These are phyloP conservation scores for Saxidomus purpurata DNA, from an alignment of 1,140 invertebrate genomes.

Conservation along the genomic window DNA sequence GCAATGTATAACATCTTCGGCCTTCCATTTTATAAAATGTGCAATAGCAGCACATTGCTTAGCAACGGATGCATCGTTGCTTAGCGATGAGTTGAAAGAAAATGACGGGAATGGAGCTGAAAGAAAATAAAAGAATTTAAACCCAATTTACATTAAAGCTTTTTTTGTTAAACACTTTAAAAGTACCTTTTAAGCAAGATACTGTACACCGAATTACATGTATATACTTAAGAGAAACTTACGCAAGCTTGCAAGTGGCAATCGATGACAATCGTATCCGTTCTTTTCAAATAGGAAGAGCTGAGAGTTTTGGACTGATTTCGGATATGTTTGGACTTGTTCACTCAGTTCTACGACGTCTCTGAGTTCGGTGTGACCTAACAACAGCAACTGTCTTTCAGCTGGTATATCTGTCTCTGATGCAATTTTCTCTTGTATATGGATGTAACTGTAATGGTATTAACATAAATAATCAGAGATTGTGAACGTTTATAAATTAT, in stretches of 20 bases:
- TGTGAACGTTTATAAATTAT: too few relatives aligned
- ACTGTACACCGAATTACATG: too few relatives aligned
- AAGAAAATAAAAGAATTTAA: slow-evolving; percentile 4
- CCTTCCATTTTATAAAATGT: slow-evolving; percentile 25
- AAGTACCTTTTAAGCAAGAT: too few relatives aligned
- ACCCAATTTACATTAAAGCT: too few relatives aligned
- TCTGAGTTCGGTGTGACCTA: slow-evolving; percentile 6
- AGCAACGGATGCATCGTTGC: slow-evolving; percentile 47
- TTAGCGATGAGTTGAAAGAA: slow-evolving; percentile 10
- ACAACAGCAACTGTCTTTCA: slow-evolving; percentile 23
- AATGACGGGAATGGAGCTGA: slow-evolving; percentile 56
- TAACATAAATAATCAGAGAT: too few relatives aligned
- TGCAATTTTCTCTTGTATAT: slow-evolving; percentile 55
- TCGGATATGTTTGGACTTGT: slow-evolving; percentile 40
- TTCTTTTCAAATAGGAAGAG: slow-evolving; percentile 44
- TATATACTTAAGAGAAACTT: slow-evolving; percentile 8
- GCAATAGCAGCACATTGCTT: slow-evolving; percentile 51
- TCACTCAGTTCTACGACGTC: slow-evolving; percentile 30
- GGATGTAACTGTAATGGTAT: slow-evolving; percentile 38
- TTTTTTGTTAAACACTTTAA: too few relatives aligned
- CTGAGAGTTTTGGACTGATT: slow-evolving; percentile 32
- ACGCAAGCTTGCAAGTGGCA: slow-evolving; percentile 12
- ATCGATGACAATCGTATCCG: neutral
- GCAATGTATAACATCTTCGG: neutral
- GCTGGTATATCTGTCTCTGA: slow-evolving; percentile 39